Evolutionary conservation across 2,113 vertebrate species (phyloP), one percentile per base, ranked within the genome.

Genomic region (Tachysurus vachellii): DNA sequence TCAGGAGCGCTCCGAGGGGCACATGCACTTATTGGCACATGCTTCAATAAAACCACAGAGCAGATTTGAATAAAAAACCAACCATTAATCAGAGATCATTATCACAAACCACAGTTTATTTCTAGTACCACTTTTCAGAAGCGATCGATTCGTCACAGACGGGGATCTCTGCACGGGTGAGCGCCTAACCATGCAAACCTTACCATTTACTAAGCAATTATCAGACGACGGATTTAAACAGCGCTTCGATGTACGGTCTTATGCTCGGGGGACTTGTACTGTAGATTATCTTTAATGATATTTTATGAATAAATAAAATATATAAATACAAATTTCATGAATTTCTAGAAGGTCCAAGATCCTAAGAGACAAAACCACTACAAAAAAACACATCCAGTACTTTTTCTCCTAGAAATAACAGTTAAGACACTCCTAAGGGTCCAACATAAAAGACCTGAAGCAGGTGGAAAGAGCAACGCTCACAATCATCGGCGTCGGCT

Each of bases 11-110:
- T 28, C 86, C 36, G 75, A 82, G 88, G 84, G 84, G 88, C 81
- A 88, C 42, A 87, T 57, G 86, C 85, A 83, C 68, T 85, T 94
- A 95, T 94, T 59, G 94, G 89, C 94, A 88, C 91, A 93, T 87
- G 84, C 70, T 89, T 94, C 93, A 94, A 89, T 92, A 91, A 90
- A 91, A 86, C 87, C 87, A 28, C 80, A 88, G 75, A 87, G 91
- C 91, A 93, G 90, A 89, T 89, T 85, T 90, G 89, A 88, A 93
- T 93, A 93, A 92, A 86, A 81, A 83, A 71, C 86, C 76, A 42
- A 36, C 36, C 87, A 73, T 89, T 84, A 87, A 87, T 88, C 89
- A 86, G 87, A 56, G 6, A 88, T 90, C 90, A 87, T 89, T 90
- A 87, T 81, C 57, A 84, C 57, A 87, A 87, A 91, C 89, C 90